Conservation (phyloP, 1,140 invertebrate genomes). For the Drosophila nigrodunni region DNA sequence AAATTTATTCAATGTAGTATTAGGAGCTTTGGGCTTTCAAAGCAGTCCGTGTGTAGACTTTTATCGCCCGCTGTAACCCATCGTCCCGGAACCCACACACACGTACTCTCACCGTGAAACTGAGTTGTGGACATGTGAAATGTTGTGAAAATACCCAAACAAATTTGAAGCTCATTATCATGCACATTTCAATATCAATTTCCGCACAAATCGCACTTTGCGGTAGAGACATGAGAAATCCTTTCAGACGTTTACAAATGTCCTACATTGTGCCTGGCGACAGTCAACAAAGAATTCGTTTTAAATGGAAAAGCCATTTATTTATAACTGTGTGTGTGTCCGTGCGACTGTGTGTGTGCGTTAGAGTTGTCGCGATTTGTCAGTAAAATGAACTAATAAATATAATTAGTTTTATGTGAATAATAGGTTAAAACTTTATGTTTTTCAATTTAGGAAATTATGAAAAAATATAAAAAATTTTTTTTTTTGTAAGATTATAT, state of each 20-base stretch:
- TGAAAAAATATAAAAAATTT: too few species aligned
- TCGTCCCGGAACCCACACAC: background rate
- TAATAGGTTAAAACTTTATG: too few species aligned
- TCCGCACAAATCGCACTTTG: slow-evolving; percentile 37
- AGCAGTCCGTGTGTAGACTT: too few species aligned
- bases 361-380: background rate
- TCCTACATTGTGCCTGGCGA: slow-evolving; percentile 14
- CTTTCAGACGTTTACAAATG: slow-evolving; percentile 59
- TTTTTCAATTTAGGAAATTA: too few species aligned
- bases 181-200: slow-evolving; percentile 73
- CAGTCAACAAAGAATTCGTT: slow-evolving; percentile 36
- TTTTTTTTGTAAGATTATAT: too few species aligned
- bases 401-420: too few species aligned
- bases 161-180: slow-evolving; percentile 71
- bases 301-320: slow-evolving; percentile 34
- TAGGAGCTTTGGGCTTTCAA: too few species aligned
- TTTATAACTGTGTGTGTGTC: background rate
- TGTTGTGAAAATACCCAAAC: slow-evolving; percentile 31
- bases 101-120: background rate
- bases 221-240: slow-evolving; percentile 57
- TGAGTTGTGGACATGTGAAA: slow-evolving; percentile 31
- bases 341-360: background rate
- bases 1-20: too few species aligned
- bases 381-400: too few species aligned
- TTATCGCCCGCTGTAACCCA: too few species aligned